Evolutionary conservation across 2,113 vertebrate species (phyloP), one percentile per base, ranked within the genome.

Genomic region (Trichomycterus rosablanca): DNA sequence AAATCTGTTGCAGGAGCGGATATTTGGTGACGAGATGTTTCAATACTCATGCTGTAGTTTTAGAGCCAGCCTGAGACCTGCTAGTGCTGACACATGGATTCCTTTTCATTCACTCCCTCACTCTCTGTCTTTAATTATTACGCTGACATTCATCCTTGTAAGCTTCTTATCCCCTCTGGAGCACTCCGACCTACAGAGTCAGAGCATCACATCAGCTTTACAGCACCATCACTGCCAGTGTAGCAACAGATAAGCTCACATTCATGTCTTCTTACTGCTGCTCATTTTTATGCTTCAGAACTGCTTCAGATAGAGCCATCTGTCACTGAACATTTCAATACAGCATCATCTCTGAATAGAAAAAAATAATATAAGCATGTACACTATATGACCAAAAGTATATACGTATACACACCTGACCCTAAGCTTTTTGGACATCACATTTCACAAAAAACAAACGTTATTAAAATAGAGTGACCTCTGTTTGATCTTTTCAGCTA

Each of bases 21-120:
- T 43, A 42, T 28, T 34, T 44, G 24, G 16, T n/a, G 12, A 30
- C 23, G 37, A 59, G 20, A 42, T 44, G 16, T 42, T 37, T 4
- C 7, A 7, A 15, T 63, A 35, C 39, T 19, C 32, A 34, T 55
- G 46, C 51, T 55, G 19, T 55, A n/a, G 42, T 40, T 53, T 45
- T 24, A 35, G 34, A 53, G 54, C 48, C 39, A 50, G 35, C 28
- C 22, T n/a, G 48, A 12, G 39, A 15, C 44, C 24, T 5, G 39
- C 24, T 43, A 22, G 59, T 57, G 67, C 59, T 51, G 52, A 69
- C 26, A 54, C 32, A 42, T 26, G 35, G 46, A 59, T 57, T 57
- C 53, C 12, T 58, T 35, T 18, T 23, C 16, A 28, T 7, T 51
- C 24, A 4, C 44, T 50, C 45, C n/a, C 54, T 42, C 15, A 7